Evolutionary conservation across 1,140 invertebrate genomes (phyloP).

Genomic region (Brachionus angularis): DNA sequence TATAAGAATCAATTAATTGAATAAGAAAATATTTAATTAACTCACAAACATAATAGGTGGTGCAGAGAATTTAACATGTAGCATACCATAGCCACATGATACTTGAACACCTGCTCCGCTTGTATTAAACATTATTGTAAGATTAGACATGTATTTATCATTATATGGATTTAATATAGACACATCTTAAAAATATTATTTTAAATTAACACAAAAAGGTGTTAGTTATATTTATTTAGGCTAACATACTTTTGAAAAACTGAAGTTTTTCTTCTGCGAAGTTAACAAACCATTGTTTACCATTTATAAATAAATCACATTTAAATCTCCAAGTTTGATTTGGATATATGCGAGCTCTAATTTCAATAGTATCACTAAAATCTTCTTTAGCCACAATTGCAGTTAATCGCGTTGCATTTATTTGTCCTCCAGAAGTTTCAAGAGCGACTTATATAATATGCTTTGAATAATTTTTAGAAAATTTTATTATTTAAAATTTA

Average conservation of each 20-base stretch:
- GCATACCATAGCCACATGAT: constrained; percentile 32
- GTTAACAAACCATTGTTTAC: constrained; percentile 36
- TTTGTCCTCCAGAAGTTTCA: constrained; percentile 39
- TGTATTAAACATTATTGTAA: constrained; percentile 44
- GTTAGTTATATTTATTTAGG: background rate
- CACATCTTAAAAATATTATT: constrained; percentile 20
- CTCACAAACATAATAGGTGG: constrained; percentile 43
- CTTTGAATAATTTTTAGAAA: background rate
- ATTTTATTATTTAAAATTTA: background rate
- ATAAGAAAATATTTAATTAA: background rate
- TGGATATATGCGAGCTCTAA: constrained; percentile 38
- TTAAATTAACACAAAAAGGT: background rate
- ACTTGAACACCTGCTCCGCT: constrained; percentile 36
- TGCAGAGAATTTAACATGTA: constrained; percentile 41
- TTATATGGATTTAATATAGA: constrained; percentile 31
- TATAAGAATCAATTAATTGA: background rate
- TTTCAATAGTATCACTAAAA: constrained; percentile 40
- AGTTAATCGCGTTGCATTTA: constrained; percentile 43
- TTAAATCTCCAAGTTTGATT: constrained; percentile 41
- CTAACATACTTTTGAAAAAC: constrained; percentile 21
- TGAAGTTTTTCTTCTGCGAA: constrained; percentile 42
- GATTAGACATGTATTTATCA: constrained; percentile 31
- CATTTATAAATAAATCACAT: constrained; percentile 44
- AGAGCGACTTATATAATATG: constrained; percentile 3
- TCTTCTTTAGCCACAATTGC: constrained; percentile 39